Conservation (phyloP, 2,888 invertebrate species). For the Parnassius glacialis region DNA sequence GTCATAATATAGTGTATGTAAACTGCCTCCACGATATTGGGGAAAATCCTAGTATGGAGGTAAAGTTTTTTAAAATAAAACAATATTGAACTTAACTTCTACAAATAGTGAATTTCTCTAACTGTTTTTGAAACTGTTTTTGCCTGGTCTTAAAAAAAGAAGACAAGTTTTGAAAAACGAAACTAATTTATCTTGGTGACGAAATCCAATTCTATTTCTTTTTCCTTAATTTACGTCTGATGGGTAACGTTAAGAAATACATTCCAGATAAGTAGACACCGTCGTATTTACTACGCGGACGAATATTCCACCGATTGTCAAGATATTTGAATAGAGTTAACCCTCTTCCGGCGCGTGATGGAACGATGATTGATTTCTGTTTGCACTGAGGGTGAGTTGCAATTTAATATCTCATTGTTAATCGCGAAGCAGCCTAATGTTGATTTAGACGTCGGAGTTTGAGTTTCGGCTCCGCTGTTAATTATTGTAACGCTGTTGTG, state of each 20-base stretch:
- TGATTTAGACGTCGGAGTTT: slow-evolving; percentile 48
- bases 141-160: too few species aligned
- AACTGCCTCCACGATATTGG: too few species aligned
- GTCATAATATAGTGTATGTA: too few species aligned
- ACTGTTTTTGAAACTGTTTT: too few species aligned
- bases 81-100: too few species aligned
- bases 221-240: too few species aligned
- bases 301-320: slow-evolving; percentile 48
- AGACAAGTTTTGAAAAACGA: too few species aligned
- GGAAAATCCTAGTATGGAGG: too few species aligned
- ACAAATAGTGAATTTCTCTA: too few species aligned
- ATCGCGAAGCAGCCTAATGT: slow-evolving; percentile 53
- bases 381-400: slow-evolving; percentile 63
- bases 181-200: too few species aligned
- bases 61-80: too few species aligned
- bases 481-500: slow-evolving; percentile 66
- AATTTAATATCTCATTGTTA: slow-evolving; percentile 79
- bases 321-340: slow-evolving; percentile 74
- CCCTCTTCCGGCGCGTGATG: slow-evolving; percentile 64
- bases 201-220: too few species aligned
- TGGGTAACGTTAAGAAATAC: slow-evolving; percentile 3
- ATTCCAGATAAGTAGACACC: slow-evolving; percentile 26
- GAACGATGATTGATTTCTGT: slow-evolving; percentile 79
- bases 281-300: slow-evolving; percentile 41
- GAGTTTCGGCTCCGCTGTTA: slow-evolving; percentile 51